Percentiles rank a stretch among this genome's conserved stretches.
These are phyloP conservation scores for Melanostigma gelatinosum DNA, from an alignment of 2,113 vertebrate genomes.

Conservation along the genomic window DNA sequence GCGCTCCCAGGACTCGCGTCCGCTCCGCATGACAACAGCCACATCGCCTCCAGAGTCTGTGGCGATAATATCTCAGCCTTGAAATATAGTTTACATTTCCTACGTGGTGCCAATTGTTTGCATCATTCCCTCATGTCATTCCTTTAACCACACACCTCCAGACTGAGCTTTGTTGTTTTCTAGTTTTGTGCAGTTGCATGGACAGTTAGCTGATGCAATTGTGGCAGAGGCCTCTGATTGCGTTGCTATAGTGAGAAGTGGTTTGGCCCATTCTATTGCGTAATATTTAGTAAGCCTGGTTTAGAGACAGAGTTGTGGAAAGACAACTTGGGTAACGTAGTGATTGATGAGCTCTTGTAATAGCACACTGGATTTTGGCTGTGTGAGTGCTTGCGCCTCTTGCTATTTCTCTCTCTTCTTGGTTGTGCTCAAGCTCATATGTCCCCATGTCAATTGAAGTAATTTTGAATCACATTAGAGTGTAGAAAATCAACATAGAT, in stretches of 20 bases:
- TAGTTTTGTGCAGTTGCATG: background rate
- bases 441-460: conserved; percentile 2
- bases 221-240: background rate
- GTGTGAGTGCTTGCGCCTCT: background rate
- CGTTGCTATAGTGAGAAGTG: conserved; percentile 4
- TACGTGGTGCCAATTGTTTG: background rate
- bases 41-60: background rate
- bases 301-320: background rate
- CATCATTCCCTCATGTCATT: background rate
- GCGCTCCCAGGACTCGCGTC: conserved; percentile 27
- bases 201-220: conserved; percentile 13
- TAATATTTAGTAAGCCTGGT: conserved; percentile 5
- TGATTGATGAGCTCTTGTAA: background rate
- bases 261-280: background rate
- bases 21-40: conserved; percentile 17
- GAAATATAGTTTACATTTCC: background rate
- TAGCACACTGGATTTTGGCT: background rate
- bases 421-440: background rate
- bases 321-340: background rate
- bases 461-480: background rate
- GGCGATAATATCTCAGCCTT: background rate
- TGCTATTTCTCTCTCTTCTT: background rate
- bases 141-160: background rate
- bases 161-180: background rate
- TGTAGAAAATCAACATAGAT: background rate